These are phyloP conservation scores for Acrobasis suavella DNA, from an alignment of 2,888 invertebrate genomes.

Conservation along the genomic window DNA sequence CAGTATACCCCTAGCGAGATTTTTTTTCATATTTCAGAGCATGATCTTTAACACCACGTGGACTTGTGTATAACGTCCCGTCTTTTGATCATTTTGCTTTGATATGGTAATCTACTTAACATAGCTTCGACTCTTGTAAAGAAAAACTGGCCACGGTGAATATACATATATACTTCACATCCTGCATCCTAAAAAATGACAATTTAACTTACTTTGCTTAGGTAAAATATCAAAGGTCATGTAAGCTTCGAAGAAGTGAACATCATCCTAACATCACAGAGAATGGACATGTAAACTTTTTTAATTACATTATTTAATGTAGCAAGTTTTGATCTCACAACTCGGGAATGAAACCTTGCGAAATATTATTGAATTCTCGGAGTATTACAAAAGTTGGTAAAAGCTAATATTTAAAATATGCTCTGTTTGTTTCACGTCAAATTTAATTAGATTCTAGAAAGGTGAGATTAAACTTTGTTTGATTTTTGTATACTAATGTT, in stretches of 20 bases:
- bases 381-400: constrained; percentile 11
- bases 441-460: background rate
- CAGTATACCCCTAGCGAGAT: too few relatives aligned
- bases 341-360: background rate
- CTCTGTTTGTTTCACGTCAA: constrained; percentile 1
- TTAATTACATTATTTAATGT: constrained; percentile 11
- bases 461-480: too few relatives aligned
- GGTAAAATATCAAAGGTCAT: background rate
- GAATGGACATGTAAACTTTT: constrained; percentile 8
- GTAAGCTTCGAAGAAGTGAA: background rate
- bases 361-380: constrained; percentile 6
- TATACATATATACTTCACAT: too few relatives aligned
- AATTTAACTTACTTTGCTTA: too few relatives aligned
- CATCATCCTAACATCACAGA: background rate
- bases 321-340: background rate
- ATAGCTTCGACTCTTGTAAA: background rate
- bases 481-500: too few relatives aligned
- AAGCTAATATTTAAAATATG: constrained; percentile 14
- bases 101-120: too few relatives aligned
- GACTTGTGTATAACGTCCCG: too few relatives aligned
- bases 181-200: too few relatives aligned
- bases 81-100: too few relatives aligned
- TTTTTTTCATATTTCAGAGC: too few relatives aligned
- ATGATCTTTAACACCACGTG: too few relatives aligned
- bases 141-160: too few relatives aligned